Conservation (phyloP, 2,888 invertebrate genomes). For the Cataglyphis livida region DNA sequence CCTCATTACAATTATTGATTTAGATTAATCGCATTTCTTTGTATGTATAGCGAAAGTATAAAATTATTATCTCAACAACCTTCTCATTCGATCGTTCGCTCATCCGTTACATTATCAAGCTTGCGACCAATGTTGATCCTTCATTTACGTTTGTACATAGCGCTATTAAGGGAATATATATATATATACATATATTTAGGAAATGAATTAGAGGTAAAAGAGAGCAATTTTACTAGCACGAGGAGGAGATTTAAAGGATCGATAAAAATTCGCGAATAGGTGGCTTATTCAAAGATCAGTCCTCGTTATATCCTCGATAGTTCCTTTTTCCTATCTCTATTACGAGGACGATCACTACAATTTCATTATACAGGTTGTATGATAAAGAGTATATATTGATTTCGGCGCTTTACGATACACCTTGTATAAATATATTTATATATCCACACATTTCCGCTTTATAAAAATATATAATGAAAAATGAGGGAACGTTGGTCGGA, state of each 20-base stretch:
- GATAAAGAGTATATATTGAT: constrained; percentile 12
- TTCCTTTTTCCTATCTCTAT: constrained; percentile 77
- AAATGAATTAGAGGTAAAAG: constrained; percentile 16
- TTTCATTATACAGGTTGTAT: constrained; percentile 47
- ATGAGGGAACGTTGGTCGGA: constrained; percentile 21
- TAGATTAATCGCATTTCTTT: constrained; percentile 16
- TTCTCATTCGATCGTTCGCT: constrained; percentile 22
- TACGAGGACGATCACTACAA: constrained; percentile 66
- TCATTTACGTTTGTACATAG: constrained; percentile 52
- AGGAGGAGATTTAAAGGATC: constrained; percentile 30
- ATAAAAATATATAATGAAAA: constrained; percentile 38
- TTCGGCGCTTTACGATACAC: constrained; percentile 37
- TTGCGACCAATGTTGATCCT: constrained; percentile 37
- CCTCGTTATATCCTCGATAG: constrained; percentile 74
- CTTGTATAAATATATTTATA: constrained; percentile 62
- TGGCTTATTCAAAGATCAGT: constrained; percentile 62
- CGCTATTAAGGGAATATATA: constrained; percentile 15
- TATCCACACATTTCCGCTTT: constrained; percentile 47
- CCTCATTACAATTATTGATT: constrained; percentile 7
- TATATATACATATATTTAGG: neutral
- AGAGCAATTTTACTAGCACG: constrained; percentile 24
- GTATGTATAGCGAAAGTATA: constrained; percentile 1
- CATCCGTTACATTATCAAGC: constrained; percentile 29
- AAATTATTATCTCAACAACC: constrained; percentile 7
- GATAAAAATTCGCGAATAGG: constrained; percentile 50